A percentile compares a stretch with the other conserved stretches of the same genome.
Conservation (phyloP, 2,888 invertebrate genomes). For the Seira sanloemensis region DNA sequence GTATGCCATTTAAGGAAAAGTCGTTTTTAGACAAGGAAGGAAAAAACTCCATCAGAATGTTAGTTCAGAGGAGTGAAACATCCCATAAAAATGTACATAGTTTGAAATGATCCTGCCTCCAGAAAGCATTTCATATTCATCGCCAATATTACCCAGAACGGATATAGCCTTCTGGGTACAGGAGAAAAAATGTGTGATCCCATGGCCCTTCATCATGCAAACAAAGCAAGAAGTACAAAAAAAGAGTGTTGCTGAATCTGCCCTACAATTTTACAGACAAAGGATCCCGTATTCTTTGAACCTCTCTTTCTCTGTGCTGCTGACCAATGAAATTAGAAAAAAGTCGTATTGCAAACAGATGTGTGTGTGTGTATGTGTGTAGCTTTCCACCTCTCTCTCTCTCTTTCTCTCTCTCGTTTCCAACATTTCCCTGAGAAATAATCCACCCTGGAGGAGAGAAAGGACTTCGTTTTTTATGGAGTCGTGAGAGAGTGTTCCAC, state of each 20-base stretch:
- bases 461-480: not conserved
- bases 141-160: not conserved
- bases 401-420: too few relatives aligned
- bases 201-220: not conserved
- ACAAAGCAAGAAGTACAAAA: constrained; percentile 1
- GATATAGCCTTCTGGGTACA: too few relatives aligned
- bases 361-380: not conserved
- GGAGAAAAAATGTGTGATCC: not conserved
- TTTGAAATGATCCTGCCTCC: not conserved
- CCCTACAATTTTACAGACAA: not conserved
- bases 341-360: not conserved
- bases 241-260: not conserved
- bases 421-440: not conserved
- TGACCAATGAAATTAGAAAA: not conserved
- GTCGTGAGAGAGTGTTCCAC: not conserved
- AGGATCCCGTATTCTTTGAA: not conserved
- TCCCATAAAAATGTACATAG: not conserved
- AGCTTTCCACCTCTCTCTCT: not conserved
- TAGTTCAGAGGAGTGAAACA: too few relatives aligned
- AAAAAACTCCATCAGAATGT: not conserved
- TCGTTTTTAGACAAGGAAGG: too few relatives aligned
- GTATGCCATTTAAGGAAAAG: not conserved
- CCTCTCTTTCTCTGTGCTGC: not conserved
- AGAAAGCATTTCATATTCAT: not conserved
- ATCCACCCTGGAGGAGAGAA: not conserved